Evolutionary conservation across 92 coral and sea anemone genomes (phyloP), one percentile per base, ranked within the genome.

Genomic region (Chrysogorgia sp.): DNA sequence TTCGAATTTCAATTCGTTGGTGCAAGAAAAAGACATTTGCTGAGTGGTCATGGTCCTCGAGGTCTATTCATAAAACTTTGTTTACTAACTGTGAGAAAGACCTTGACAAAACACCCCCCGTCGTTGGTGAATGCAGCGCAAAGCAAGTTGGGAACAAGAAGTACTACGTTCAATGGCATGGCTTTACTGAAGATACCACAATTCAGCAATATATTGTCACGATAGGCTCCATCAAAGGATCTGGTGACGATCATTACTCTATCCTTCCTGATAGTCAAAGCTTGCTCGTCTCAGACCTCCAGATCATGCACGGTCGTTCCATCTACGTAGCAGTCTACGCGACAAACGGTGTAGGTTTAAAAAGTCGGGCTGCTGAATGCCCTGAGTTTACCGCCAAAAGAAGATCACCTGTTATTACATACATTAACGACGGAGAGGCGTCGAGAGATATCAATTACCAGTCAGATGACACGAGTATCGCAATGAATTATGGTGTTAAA

Each of bases 11-110:
- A 50, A 87, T 91, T 59, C 61, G 47, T 69, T 94, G 98, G 98
- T 89, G 94, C 74, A 63, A 55, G 13, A 83, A 79, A 65, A 87
- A 84, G 64, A 89, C 94, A 3, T 80, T 91, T 40, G 89, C 88
- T 17, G 96, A 91, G 81, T 94, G 97, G 98, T 85, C 88, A 65
- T 94, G 97, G 97, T 92, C 98, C n/a, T 85, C 91, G 21, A 71
- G 82, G 53, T 69, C 88, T 63, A 89, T 94, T 9, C 87, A 89
- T 41, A 86, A 92, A 48, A 89, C 92, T 1, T 67, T 91, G 53
- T 89, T 94, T 72, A 86, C 68, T 13, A 87, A 75, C 25, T 94
- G 98, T 49, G 31, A 91, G 40, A 34, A 80, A 67, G 91, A 89
- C 67, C 71, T 75, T 4, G 98, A 94, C 60, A 86, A n/a, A 17